phyloP scores from a whole-genome alignment of 2,888 invertebrate species.

The Petrophora chlorosata region DNA sequence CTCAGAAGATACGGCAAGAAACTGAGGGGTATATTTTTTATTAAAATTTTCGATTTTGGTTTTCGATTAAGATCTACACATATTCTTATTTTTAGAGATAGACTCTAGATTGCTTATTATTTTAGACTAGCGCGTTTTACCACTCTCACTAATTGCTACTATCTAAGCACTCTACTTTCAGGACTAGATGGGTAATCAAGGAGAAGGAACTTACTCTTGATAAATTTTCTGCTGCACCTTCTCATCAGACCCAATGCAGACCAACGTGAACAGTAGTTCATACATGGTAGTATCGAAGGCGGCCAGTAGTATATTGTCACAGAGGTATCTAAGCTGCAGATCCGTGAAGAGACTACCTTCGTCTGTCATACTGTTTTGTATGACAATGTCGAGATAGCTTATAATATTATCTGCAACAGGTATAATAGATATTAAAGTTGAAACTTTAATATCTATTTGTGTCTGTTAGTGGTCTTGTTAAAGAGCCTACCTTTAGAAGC shows the following conservation, averaged over 20 bases:
- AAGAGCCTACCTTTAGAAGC: too few species aligned
- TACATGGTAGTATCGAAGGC: conserved; percentile 34
- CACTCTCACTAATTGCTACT: too few species aligned
- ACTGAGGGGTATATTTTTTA: too few species aligned
- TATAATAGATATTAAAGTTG: too few species aligned
- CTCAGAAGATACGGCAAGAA: too few species aligned
- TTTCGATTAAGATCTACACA: too few species aligned
- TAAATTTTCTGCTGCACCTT: conserved; percentile 34
- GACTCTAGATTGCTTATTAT: too few species aligned
- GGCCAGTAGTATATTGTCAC: conserved; percentile 34
- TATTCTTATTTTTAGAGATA: too few species aligned
- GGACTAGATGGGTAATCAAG: neutral
- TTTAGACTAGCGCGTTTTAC: too few species aligned
- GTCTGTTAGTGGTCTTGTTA: too few species aligned
- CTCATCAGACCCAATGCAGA: conserved; percentile 35
- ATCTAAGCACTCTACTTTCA: too few species aligned
- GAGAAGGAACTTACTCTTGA: conserved; percentile 32
- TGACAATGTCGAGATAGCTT: conserved; percentile 28
- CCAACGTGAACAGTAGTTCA: conserved; percentile 27
- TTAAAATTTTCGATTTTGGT: too few species aligned
- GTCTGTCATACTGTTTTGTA: conserved; percentile 26
- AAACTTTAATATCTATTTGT: neutral
- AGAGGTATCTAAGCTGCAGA: conserved; percentile 25
- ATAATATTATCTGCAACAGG: conserved; percentile 5
- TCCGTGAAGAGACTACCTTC: conserved; percentile 26